Conservation (phyloP, 1,140 invertebrate species). For the Brachionus asplanchnoidis region DNA sequence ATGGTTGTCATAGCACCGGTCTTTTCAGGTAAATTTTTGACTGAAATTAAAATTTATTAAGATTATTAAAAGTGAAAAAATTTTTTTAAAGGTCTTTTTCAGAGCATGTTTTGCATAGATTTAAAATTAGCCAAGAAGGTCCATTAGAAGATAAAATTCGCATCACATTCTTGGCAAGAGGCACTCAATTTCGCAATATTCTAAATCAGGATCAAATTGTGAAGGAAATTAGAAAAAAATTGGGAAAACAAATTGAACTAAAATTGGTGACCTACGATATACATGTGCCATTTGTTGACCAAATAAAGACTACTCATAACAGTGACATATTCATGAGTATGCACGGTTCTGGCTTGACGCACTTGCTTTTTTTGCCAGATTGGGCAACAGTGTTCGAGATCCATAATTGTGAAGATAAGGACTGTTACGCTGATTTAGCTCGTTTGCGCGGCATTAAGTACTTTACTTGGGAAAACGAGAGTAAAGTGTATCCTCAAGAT, state of each 20-base stretch:
- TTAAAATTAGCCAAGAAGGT: conserved; percentile 64
- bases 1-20: conserved; percentile 47
- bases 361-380: conserved; percentile 87
- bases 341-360: conserved; percentile 91
- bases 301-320: conserved; percentile 69
- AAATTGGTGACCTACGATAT: conserved; percentile 54
- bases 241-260: conserved; percentile 47
- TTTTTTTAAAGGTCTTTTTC: conserved; percentile 65
- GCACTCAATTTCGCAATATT: conserved; percentile 74
- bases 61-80: neutral
- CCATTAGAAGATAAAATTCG: conserved; percentile 65
- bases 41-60: conserved; percentile 41
- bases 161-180: conserved; percentile 73
- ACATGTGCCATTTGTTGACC: conserved; percentile 50
- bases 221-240: conserved; percentile 3
- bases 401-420: conserved; percentile 92
- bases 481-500: conserved; percentile 72
- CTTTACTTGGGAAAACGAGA: conserved; percentile 78
- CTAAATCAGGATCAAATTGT: conserved; percentile 75
- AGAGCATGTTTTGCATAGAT: conserved; percentile 78
- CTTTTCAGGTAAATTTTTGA: conserved; percentile 19
- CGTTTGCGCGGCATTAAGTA: conserved; percentile 86
- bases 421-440: conserved; percentile 86
- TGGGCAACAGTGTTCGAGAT: conserved; percentile 94
- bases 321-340: conserved; percentile 77